Evolutionary conservation across 2,797 vertebrate species (phyloP).

Genomic region (Argentina silus): DNA sequence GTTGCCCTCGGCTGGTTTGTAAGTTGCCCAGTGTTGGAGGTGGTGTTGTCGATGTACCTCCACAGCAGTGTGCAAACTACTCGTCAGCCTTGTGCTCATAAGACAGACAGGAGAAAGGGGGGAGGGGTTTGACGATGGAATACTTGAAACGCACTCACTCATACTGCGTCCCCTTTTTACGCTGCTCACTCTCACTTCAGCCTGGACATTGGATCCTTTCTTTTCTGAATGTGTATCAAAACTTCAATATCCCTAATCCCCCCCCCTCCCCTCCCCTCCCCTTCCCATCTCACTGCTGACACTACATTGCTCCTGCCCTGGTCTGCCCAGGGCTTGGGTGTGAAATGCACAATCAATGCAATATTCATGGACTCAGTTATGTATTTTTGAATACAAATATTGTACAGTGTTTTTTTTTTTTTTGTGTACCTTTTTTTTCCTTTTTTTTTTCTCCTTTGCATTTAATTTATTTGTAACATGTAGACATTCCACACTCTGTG

Average conservation of each 20-base stretch:
- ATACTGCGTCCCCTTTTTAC: slow-evolving; percentile 73
- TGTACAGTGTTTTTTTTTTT: slow-evolving; percentile 79
- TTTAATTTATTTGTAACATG: slow-evolving; percentile 91
- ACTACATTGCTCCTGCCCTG: slow-evolving; percentile 73
- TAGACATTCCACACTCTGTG: slow-evolving; percentile 88
- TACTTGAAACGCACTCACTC: slow-evolving; percentile 86
- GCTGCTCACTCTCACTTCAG: slow-evolving; percentile 86
- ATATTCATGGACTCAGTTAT: slow-evolving; percentile 83
- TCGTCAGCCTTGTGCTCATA: slow-evolving; percentile 56
- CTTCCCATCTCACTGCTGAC: slow-evolving; percentile 80
- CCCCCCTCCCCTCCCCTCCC: slow-evolving; percentile 50
- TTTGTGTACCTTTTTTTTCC: slow-evolving; percentile 75
- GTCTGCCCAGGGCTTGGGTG: slow-evolving; percentile 81
- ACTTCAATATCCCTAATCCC: slow-evolving; percentile 58
- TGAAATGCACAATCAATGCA: slow-evolving; percentile 99
- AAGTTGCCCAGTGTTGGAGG: slow-evolving; percentile 60
- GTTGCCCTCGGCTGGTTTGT: slow-evolving; percentile 45
- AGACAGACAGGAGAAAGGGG: slow-evolving; percentile 38
- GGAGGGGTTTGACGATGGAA: slow-evolving; percentile 82
- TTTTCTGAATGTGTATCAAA: slow-evolving; percentile 83
- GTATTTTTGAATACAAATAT: slow-evolving; percentile 51
- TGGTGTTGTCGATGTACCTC: slow-evolving; percentile 59
- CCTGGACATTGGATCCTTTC: slow-evolving; percentile 78
- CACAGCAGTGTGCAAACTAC: slow-evolving; percentile 59
- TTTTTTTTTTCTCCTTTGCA: slow-evolving; percentile 70